These are phyloP conservation scores for Drosophila recens DNA, from an alignment of 2,888 invertebrate genomes.

Conservation along the genomic window DNA sequence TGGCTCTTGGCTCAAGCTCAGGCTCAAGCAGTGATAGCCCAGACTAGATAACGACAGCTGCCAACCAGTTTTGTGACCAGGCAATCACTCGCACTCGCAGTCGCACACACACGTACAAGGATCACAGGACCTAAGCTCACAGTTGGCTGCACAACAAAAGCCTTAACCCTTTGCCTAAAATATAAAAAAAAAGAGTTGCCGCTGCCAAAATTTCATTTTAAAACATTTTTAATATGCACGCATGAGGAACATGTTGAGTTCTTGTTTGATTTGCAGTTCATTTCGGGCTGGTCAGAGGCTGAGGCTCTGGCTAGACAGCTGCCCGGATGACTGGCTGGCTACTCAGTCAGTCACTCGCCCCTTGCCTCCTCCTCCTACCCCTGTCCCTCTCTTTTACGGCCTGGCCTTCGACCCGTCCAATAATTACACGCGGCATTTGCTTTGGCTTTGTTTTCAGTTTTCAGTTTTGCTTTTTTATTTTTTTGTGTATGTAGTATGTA, in stretches of 20 bases:
- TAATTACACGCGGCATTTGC: conserved; percentile 81
- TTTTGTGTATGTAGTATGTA: conserved; percentile 11
- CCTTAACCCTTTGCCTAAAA: conserved; percentile 64
- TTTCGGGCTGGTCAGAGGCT: conserved; percentile 63
- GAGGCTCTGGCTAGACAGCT: conserved; percentile 66
- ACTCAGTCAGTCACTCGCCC: conserved; percentile 25
- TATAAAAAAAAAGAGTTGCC: conserved; percentile 32
- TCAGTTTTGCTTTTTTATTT: conserved; percentile 34
- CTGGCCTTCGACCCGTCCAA: conserved; percentile 49
- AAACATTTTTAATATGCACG: conserved; percentile 79
- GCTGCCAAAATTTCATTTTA: conserved; percentile 54
- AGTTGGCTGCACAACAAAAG: conserved; percentile 73
- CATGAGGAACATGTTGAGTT: conserved; percentile 59
- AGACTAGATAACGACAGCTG: conserved; percentile 75
- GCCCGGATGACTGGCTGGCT: conserved; percentile 51
- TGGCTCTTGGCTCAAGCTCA: conserved; percentile 40
- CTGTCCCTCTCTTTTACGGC: background rate
- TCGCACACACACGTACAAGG: conserved; percentile 14
- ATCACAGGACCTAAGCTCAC: conserved; percentile 65
- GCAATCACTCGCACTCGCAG: conserved; percentile 7
- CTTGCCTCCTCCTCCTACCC: conserved; percentile 3
- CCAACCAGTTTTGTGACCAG: conserved; percentile 49
- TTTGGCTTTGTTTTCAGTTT: conserved; percentile 66
- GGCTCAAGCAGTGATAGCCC: conserved; percentile 54
- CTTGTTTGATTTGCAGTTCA: conserved; percentile 73